phyloP scores from a whole-genome alignment of 2,113 vertebrate genomes.

The Butorides virescens region DNA sequence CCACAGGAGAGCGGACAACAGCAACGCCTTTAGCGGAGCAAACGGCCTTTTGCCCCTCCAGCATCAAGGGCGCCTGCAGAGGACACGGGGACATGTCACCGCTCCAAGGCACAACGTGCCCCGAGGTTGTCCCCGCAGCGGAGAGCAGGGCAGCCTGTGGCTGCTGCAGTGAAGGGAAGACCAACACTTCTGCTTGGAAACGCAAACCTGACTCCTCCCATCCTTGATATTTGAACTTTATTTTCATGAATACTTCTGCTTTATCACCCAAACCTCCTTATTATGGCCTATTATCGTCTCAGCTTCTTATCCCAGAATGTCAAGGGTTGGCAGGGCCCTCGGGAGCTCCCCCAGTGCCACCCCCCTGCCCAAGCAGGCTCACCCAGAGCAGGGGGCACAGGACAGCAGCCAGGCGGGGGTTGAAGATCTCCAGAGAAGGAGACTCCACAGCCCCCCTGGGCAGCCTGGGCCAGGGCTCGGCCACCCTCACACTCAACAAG shows the following conservation, averaged over 20 bases:
- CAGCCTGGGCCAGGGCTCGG: too few relatives aligned
- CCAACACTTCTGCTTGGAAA: rapidly evolving
- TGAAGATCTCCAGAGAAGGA: too few relatives aligned
- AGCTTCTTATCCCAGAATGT: too few relatives aligned
- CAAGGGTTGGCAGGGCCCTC: too few relatives aligned
- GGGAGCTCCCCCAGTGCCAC: too few relatives aligned
- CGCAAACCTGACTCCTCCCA: not conserved
- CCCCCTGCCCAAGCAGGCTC: too few relatives aligned
- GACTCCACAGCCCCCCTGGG: too few relatives aligned
- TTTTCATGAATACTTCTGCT: not conserved
- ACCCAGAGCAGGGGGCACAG: too few relatives aligned
- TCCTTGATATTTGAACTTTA: not conserved
- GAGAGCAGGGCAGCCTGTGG: not conserved
- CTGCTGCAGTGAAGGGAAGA: not conserved
- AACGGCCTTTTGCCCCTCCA: not conserved
- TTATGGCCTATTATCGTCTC: not conserved
- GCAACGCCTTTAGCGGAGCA: not conserved
- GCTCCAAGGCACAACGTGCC: rapidly evolving
- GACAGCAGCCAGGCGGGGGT: too few relatives aligned
- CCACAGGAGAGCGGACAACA: rapidly evolving
- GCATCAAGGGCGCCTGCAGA: not conserved
- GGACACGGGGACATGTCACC: rapidly evolving
- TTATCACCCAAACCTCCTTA: not conserved
- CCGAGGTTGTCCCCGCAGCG: rapidly evolving
- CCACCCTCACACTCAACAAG: too few relatives aligned